These are phyloP conservation scores for Eupristina koningsbergeri DNA, from an alignment of 1,140 invertebrate species.

Conservation along the genomic window DNA sequence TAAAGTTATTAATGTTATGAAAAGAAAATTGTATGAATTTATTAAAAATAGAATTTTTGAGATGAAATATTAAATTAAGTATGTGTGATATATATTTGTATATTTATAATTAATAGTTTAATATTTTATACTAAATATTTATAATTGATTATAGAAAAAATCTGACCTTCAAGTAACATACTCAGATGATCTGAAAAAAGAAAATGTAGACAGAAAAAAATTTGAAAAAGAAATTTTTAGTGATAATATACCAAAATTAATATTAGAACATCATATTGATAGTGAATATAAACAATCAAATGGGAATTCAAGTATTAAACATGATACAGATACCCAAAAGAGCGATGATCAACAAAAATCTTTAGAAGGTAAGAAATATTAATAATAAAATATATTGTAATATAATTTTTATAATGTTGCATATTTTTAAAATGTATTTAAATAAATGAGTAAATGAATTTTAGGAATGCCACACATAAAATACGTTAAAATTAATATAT, in stretches of 20 bases:
- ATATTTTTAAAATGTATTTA: no score
- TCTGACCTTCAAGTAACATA: neutral
- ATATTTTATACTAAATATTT: neutral
- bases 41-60: no score
- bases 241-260: neutral
- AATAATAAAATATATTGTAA: neutral
- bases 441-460: no score
- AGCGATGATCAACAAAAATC: slow-evolving; percentile 5
- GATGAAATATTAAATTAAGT: no score
- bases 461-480: no score
- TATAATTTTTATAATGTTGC: no score
- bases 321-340: neutral
- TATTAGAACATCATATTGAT: neutral
- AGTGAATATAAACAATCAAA: neutral
- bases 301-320: slow-evolving; percentile 7
- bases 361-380: slow-evolving; percentile 30
- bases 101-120: neutral
- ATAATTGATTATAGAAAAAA: neutral
- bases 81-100: no score
- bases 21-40: no score
- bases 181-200: neutral
- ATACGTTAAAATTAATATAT: no score
- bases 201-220: neutral
- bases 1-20: no score
- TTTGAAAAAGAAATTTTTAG: neutral